Evolutionary conservation across 2,113 vertebrate species (phyloP), one percentile per base, ranked within the genome.

Genomic region (Gobiocypris rarus): DNA sequence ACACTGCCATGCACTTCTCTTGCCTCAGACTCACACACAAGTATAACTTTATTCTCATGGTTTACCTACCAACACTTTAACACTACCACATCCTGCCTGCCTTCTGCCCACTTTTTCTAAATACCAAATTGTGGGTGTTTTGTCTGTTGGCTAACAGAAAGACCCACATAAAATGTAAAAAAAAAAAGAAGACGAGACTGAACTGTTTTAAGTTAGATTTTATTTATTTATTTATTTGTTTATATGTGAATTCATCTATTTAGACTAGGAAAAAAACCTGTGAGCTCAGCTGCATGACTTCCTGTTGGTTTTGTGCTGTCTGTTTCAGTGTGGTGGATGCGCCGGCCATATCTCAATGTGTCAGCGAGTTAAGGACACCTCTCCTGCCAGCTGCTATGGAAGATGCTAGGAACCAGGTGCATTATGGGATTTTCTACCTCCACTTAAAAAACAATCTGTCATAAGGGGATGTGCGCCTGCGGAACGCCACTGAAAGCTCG

Each of bases 321-420:
- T 91, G 86, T 86, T 26, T 86, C 88, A 99, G 98, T 81, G 86
- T 97, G 63, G 89, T 95, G 69, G 94, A 94, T 85, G 89, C 92
- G 2, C 69, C 89, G 31, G 86, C 92, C 59, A 28, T 98, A 19
- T 95, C 96, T 88, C 94, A 89, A 71, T 95, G 83, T 69, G 69
- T 98, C 75, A 89, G 88, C 89, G 96, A 98, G 81, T 90, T 98
- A 81, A 96, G 88, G 90, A 87, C 90, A 31, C 93, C 91, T 85
- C 81, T 93, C 52, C 90, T 88, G 26, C 92, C 90, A 2, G 91
- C 90, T 88, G 93, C 94, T 19, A 84, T 15, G 43, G 94, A 96
- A 84, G 92, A 95, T 69, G 89, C 92, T 50, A 96, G 94, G 92
- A 93, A 92, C 85, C 97, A 99, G 95, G 97, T 98, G 80, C 78